phyloP scores from a whole-genome alignment of 1,140 invertebrate species.

The Sweltsa coloradensis region DNA sequence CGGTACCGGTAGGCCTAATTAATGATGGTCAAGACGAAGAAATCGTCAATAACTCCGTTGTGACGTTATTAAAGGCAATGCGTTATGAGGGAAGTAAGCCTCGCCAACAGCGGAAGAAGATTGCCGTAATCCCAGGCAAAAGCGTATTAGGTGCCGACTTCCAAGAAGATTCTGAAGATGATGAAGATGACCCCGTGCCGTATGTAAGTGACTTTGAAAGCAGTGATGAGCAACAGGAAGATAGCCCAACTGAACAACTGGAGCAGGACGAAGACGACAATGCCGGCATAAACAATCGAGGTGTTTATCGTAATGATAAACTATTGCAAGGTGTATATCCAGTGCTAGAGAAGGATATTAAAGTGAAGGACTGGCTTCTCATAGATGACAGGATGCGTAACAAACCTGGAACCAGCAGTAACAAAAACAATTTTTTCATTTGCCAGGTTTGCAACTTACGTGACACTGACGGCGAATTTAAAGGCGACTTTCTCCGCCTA shows the following conservation, averaged over 20 bases:
- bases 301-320: background rate
- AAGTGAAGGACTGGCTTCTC: background rate
- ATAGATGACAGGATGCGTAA: too few species aligned
- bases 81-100: background rate
- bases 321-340: background rate
- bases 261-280: too few species aligned
- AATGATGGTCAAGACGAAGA: background rate
- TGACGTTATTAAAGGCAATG: background rate
- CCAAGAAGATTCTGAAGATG: background rate
- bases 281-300: background rate
- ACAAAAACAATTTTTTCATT: background rate
- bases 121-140: background rate
- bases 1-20: background rate
- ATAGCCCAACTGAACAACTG: conserved; percentile 2
- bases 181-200: background rate
- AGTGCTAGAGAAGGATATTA: background rate
- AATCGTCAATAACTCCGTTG: background rate
- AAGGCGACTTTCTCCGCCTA: background rate
- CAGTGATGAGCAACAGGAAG: background rate
- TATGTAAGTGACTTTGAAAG: background rate
- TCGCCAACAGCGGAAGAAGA: background rate
- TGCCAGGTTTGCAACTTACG: background rate
- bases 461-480: background rate
- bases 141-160: conserved; percentile 2
- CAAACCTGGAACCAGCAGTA: background rate